Evolutionary conservation across 2,113 vertebrate genomes (phyloP).

Genomic region (Apteryx mantelli): DNA sequence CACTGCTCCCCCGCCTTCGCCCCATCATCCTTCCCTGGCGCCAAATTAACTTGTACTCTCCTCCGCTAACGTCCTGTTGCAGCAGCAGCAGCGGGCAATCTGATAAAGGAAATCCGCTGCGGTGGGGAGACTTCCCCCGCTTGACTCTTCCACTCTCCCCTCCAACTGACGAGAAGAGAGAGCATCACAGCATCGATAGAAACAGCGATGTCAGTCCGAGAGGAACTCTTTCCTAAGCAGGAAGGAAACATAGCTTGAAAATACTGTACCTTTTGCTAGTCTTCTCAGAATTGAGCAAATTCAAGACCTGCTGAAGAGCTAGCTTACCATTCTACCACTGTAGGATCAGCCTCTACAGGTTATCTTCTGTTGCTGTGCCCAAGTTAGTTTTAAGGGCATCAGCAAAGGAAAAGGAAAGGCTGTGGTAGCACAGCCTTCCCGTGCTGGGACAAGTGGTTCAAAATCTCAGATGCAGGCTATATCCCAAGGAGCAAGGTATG

Average conservation of each 20-base stretch:
- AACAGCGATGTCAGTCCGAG: accelerated
- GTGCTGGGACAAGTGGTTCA: accelerated
- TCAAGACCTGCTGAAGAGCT: neutral
- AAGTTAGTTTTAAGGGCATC: neutral
- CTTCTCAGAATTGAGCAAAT: neutral
- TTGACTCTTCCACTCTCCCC: neutral
- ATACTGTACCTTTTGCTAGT: neutral
- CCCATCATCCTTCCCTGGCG: neutral
- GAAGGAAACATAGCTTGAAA: neutral
- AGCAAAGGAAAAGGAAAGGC: neutral
- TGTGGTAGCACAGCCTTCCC: neutral
- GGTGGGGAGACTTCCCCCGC: neutral
- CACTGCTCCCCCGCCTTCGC: accelerated
- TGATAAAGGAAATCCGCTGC: neutral
- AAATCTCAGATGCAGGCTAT: neutral
- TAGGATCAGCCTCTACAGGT: neutral
- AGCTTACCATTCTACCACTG: neutral
- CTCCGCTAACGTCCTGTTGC: neutral
- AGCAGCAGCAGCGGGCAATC: neutral
- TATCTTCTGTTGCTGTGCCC: neutral
- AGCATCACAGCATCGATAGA: accelerated
- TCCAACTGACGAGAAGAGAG: neutral
- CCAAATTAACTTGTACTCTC: neutral
- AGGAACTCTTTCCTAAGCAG: neutral
- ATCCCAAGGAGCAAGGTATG: neutral